Evolutionary conservation across 2,888 invertebrate species (phyloP), one percentile per base, ranked within the genome.

Genomic region (Liodrosophila aerea): DNA sequence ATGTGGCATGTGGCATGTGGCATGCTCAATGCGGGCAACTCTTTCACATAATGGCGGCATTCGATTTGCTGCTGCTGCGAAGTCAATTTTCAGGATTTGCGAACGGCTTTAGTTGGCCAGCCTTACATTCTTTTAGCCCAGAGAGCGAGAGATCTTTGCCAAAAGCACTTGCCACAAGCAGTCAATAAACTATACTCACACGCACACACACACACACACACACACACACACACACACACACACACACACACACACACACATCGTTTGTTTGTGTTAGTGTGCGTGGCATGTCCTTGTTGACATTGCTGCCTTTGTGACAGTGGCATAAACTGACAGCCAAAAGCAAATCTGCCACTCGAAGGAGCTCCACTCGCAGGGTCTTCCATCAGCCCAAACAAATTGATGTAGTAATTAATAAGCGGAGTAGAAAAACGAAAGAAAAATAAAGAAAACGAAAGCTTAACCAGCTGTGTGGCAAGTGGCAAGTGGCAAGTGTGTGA

Each of bases 51-150:
- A 80, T 80, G 80, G 82, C 82, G 80, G 81, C 82, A 78, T 82
- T 80, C 22, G 82, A 82, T 82, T 78, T 76, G 71, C 75, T 73
- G 65, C 72, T 60, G 58, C 66, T 74, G 64, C 61, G 73, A 85
- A 86, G 86, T 86, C 86, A 86, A 86, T 86, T 86, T 86, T 84
- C 82, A 82, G 86, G 86, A 86, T 86, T 86, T 86, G 72, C 82
- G 65, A 68, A 58, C 70, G 83, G 76, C 72, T 73, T 81, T 78
- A 22, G 64, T 49, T 51, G 56, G 71, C 65, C 63, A 64, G 82
- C 76, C 82, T 70, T 82, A 82, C 77, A 72, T 77, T 76, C 76
- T 69, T 85, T 22, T 71, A 73, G 73, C 70, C 63, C 2, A 22
- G 62, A 86, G 86, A 87, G 86, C 87, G 80, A 22, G 62, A 86